Evolutionary conservation across 1,140 invertebrate species (phyloP), one percentile per base, ranked within the genome.

Genomic region (Diuraphis noxia): DNA sequence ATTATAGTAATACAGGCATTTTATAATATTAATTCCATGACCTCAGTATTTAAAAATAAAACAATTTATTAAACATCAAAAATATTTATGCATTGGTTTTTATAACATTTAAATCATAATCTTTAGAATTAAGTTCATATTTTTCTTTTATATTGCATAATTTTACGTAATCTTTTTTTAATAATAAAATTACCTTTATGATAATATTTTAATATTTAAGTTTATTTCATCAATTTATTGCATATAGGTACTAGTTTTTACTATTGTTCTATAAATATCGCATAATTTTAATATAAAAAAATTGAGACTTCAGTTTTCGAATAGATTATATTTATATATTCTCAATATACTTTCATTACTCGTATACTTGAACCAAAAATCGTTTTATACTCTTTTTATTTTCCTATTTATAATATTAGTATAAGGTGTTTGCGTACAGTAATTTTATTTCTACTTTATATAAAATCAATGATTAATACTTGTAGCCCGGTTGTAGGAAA

Each of bases 21-120:
- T 81, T 81, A 81, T 38, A 81, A 81, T 40, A 81, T 81, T 40
- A 36, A 81, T 38, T 81, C 21, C 38, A 23, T 82, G 21, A 82
- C 38, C 38, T 82, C 38, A 41, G 41, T 41, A 41, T 41, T 82
- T 9, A 81, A 30, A 82, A 79, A n/a, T n/a, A n/a, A 82, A 82
- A 82, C 38, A 30, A 41, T 82, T 25, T 82, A 82, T 41, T 41
- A 41, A 25, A 82, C 81, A 82, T 81, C 21, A 81, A 81, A 41
- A 41, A 84, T n/a, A 43, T 7, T 84, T n/a, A 84, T 43, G 30
- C 81, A 84, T 84, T 84, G 17, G 17, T 84, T 86, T 86, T 86
- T 21, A 9, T 23, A 43, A 43, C 21, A 23, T 49, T 81, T 49
- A 91, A 81, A 81, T 46, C 40, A 86, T 52, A 43, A n/a, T 38